Evolutionary conservation across 2,888 invertebrate genomes (phyloP), one percentile per base, ranked within the genome.

Genomic region (Eilema griseolum): DNA sequence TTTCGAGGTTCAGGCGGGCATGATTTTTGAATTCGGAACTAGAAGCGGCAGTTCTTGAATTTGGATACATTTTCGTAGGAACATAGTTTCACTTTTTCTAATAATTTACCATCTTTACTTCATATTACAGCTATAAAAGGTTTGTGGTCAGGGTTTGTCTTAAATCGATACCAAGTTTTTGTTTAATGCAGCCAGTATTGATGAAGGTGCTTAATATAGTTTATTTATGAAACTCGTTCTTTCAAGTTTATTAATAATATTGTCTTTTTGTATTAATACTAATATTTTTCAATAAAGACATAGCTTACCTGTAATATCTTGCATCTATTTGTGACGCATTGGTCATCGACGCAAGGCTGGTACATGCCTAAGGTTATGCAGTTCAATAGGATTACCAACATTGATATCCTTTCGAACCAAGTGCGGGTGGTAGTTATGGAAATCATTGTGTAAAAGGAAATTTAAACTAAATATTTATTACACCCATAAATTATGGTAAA

Each of bases 321-420:
- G 95, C 98, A 98, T 88, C 98, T 96, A 93, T 97, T 98, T 83
- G 98, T 97, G 77, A 97, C 95, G 92, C 99, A 99, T 85, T 97
- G 96, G 87, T 98, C 98, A 93, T 99, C 99, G 86, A 98, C 98
- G 93, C 99, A 99, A 31, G 99, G 99, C 95, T 99, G 98, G 95
- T 99, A 99, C 99, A 99, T 99, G 75, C 99, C 99, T 87, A 99
- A 96, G 20, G 99, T 99, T 83, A 99, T 96, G 96, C 99, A 99
- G 96, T 99, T 99, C 89, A 99, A 96, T 84, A 99, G 96, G 89
- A 99, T 99, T 79, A 99, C 99, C 95, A 98, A 96, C 98, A 99
- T 99, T 88, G 99, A 99, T 87, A 99, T 96, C 83, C 99, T 97
- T 96, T 99, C 99, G 96, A 99, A 99, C 99, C 99, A 99, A 94